Evolutionary conservation across 2,113 vertebrate genomes (phyloP), one percentile per base, ranked within the genome.

Genomic region (Nannospalax galili): DNA sequence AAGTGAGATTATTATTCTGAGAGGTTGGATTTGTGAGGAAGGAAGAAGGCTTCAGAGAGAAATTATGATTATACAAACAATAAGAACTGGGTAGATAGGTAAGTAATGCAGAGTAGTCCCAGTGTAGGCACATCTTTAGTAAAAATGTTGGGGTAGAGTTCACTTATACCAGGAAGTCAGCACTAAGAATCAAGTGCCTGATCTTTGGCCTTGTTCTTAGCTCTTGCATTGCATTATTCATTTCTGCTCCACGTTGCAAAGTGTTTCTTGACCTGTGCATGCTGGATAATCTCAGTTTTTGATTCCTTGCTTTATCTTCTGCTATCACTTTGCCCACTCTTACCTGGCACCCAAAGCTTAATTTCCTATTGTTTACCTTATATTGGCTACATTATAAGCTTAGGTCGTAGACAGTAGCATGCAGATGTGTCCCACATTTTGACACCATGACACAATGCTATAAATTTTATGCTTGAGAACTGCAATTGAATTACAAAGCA

Each of bases 1-100:
- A 87, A 80, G 16, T 56, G 67, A 96, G 40, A 78, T 75, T 11
- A 52, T 70, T 65, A 40, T 93, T 93, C 56, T 73, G 40, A 82
- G 42, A 91, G 30, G 10, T 15, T 92, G 52, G 65, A 45, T 92
- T n/a, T 79, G 45, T n/a, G 24, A 84, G 11, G 37, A 22, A 94
- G 60, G 84, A 65, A 92, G 60, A 94, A 88, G 20, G 4, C 10
- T 64, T 92, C 30, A 16, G 69, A 35, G 28, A 91, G 26, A 87
- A 84, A 87, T 4, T 79, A 79, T 75, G 42, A 32, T 6, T 86
- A n/a, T 20, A 80, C 15, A 73, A 89, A 87, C 84, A 58, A 8
- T 6, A 70, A 82, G 48, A 79, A 26, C 22, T 87, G 20, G 0
- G 12, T 62, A 58, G 24, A 72, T 28, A 16, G 40, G 87, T 69